These are phyloP conservation scores for Forpus xanthops DNA, from an alignment of 2,797 vertebrate species.

Conservation along the genomic window DNA sequence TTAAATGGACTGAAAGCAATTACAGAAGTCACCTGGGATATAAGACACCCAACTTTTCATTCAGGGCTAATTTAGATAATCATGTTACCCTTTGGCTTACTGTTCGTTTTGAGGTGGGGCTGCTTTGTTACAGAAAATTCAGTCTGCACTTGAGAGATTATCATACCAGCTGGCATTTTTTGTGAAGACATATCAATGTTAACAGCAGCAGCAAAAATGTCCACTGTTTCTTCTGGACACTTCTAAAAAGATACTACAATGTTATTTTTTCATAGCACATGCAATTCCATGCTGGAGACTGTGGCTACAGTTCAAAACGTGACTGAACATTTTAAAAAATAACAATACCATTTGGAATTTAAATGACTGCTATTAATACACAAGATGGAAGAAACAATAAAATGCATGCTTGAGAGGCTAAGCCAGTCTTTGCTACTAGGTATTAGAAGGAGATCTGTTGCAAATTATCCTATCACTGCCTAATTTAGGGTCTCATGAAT, in stretches of 20 bases:
- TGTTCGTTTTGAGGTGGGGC: background rate
- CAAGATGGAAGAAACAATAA: background rate
- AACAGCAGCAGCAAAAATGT: background rate
- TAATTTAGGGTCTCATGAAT: background rate
- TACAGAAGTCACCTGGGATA: background rate
- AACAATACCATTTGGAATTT: background rate
- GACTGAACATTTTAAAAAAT: background rate
- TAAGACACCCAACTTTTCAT: background rate
- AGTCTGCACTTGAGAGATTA: background rate
- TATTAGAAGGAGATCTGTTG: background rate
- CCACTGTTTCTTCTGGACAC: background rate
- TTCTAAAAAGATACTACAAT: background rate
- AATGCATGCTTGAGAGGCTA: background rate
- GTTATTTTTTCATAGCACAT: background rate
- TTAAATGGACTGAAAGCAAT: background rate
- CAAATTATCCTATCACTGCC: background rate
- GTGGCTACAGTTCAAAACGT: background rate
- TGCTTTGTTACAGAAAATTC: constrained; percentile 1
- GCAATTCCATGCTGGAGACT: background rate
- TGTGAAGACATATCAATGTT: background rate
- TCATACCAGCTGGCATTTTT: background rate
- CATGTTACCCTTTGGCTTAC: background rate
- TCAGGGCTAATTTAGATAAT: background rate
- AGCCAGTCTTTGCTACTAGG: background rate
- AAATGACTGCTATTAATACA: background rate